Conservation (phyloP, 1,140 invertebrate species). For the Chrysoperla carnea region DNA sequence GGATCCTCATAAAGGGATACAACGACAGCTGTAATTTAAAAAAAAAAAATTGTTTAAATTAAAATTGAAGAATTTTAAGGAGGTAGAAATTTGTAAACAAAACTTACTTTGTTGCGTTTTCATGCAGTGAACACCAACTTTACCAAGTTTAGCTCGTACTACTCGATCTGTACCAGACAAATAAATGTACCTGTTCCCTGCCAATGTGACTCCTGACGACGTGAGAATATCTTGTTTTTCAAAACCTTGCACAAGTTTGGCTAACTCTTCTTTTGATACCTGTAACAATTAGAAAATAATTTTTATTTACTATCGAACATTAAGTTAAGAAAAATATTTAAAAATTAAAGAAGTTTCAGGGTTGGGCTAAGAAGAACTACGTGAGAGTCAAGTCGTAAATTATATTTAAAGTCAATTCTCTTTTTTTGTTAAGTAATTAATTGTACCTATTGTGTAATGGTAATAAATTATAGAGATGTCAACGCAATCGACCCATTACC, state of each 20-base stretch:
- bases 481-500: no score
- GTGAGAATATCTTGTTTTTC: slow-evolving; percentile 70
- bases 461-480: no score
- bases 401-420: no score
- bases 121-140: slow-evolving; percentile 85
- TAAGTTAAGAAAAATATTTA: no score
- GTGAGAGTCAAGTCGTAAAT: no score
- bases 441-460: no score
- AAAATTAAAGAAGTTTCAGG: no score
- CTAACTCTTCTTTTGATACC: slow-evolving; percentile 77
- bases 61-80: no score
- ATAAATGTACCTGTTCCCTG: slow-evolving; percentile 81
- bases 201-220: slow-evolving; percentile 72
- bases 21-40: slow-evolving; percentile 59
- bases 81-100: no score
- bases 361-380: no score
- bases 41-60: slow-evolving; percentile 3
- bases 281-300: slow-evolving; percentile 28
- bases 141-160: slow-evolving; percentile 77
- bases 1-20: slow-evolving; percentile 86
- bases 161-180: slow-evolving; percentile 79
- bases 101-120: slow-evolving; percentile 72
- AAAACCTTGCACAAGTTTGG: slow-evolving; percentile 71
- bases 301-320: no score
- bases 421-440: no score